These are phyloP conservation scores for Brachionus koreanus DNA, from an alignment of 1,140 invertebrate genomes.

Conservation along the genomic window DNA sequence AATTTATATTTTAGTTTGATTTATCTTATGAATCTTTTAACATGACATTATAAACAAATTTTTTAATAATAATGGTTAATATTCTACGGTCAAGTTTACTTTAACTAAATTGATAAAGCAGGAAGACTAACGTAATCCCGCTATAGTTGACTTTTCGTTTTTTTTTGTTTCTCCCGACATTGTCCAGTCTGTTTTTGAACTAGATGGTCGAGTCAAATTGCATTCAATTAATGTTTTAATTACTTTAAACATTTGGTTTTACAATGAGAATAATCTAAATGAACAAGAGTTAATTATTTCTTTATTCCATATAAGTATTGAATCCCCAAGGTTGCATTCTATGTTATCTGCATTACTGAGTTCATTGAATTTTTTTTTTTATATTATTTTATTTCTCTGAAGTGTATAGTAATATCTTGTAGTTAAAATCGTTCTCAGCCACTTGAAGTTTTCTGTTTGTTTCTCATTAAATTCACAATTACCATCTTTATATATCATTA, in stretches of 20 bases:
- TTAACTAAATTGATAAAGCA: no score
- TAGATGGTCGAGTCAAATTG: no score
- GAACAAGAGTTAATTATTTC: neutral
- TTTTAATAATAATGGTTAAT: no score
- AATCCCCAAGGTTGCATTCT: neutral
- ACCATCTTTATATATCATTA: neutral
- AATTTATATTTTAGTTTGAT: no score
- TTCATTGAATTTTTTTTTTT: neutral
- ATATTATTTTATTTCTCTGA: neutral
- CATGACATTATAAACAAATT: no score
- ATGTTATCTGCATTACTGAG: neutral
- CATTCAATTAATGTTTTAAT: neutral
- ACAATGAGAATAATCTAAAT: neutral
- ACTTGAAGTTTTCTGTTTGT: neutral
- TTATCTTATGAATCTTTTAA: no score
- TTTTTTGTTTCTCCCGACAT: no score
- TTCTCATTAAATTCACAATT: neutral
- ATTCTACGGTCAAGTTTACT: no score
- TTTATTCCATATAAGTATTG: neutral
- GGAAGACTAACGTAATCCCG: no score
- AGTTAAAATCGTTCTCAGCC: neutral
- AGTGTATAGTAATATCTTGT: neutral
- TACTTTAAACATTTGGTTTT: neutral
- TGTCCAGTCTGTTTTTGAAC: no score
- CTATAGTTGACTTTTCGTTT: no score